Base-by-base conservation (phyloP, 2,888 invertebrate species). In the Rugalucina vietnamica region DNA sequence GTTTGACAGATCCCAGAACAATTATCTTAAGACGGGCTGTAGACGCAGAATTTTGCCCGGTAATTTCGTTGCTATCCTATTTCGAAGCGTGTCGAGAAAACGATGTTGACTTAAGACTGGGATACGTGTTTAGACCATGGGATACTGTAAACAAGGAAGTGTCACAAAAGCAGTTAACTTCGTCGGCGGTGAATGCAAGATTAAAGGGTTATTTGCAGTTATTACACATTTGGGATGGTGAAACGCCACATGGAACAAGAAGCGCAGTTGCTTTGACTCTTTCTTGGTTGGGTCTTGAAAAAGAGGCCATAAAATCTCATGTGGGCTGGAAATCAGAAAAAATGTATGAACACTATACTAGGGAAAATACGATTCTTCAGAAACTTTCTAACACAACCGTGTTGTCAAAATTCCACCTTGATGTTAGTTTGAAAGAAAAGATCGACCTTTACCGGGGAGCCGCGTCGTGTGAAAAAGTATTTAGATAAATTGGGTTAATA, bases 261-360 rank as follows among this genome's bases (percentile, higher is more conserved):
- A n/a, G n/a, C n/a, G n/a, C n/a, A n/a, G n/a, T n/a, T n/a, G n/a
- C n/a, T n/a, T n/a, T n/a, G n/a, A n/a, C n/a, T n/a, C n/a, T n/a
- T n/a, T n/a, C n/a, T n/a, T n/a, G n/a, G n/a, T n/a, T n/a, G n/a
- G n/a, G n/a, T n/a, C n/a, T n/a, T n/a, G 43, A 18, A 21, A 24
- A 1, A 14, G 69, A 65, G n/a, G 29, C 18, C 21, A 69, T 76
- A 34, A 69, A 76, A 76, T 29, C n/a, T 1, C 76, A 69, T 65
- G 76, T 65, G 18, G 76, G 69, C 12, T 76, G 76, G 76, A 76
- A 76, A 34, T 76, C 69, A 14, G 76, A 76, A 24, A 14, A 12
- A 21, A 76, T 76, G 76, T 69, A 69, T 32, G 29, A 54, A 4
- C 54, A 54, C n/a, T 54, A 54, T 21, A 54, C 54, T 8, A 21